These are phyloP conservation scores for Habrosyne pyritoides DNA, from an alignment of 2,888 invertebrate species.

Conservation along the genomic window DNA sequence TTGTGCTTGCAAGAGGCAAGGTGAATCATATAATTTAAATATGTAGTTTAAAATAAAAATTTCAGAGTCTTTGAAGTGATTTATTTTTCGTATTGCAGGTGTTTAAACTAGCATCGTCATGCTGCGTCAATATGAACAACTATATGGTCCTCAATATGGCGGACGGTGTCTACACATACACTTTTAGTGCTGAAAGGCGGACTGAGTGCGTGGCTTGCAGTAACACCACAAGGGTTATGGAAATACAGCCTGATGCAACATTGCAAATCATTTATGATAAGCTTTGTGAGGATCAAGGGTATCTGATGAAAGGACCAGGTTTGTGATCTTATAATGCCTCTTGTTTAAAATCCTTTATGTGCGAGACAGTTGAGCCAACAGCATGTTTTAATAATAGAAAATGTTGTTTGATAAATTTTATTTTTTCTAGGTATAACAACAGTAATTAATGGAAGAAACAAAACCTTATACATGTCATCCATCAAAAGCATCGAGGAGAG, in stretches of 20 bases:
- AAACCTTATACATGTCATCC: conserved; percentile 96
- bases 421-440: conserved; percentile 87
- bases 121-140: conserved; percentile 95
- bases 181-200: conserved; percentile 95
- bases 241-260: conserved; percentile 83
- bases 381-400: background rate
- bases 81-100: too few species aligned
- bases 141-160: conserved; percentile 98
- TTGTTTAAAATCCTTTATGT: background rate
- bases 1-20: too few species aligned
- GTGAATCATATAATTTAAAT: too few species aligned
- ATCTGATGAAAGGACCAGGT: conserved; percentile 96
- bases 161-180: conserved; percentile 98
- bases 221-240: conserved; percentile 86
- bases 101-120: conserved; percentile 97
- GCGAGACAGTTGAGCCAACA: background rate
- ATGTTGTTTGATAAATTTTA: background rate
- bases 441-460: conserved; percentile 91
- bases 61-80: too few species aligned
- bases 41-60: too few species aligned
- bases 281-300: conserved; percentile 89
- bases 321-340: conserved; percentile 9
- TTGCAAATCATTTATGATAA: conserved; percentile 92
- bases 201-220: conserved; percentile 95
- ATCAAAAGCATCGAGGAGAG: conserved; percentile 95